Conservation (phyloP, 2,113 vertebrate genomes). For the Coracopsis vasa region DNA sequence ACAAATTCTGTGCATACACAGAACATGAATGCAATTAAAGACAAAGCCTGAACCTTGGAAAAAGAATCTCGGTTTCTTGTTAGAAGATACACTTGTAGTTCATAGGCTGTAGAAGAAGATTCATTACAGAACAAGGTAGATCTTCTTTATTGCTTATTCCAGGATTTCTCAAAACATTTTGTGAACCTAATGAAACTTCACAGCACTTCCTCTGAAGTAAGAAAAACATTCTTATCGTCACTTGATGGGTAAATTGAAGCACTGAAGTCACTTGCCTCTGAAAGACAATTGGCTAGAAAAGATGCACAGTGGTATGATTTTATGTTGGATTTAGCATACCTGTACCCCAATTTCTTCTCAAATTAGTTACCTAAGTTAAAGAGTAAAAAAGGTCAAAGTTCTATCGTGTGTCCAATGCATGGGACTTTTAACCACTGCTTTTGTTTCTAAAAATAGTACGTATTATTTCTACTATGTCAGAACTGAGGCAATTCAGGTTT, state of each 20-base stretch:
- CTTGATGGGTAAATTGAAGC: not conserved
- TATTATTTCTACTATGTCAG: not conserved
- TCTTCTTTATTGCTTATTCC: not conserved
- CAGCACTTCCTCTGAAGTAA: not conserved
- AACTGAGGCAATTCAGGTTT: not conserved
- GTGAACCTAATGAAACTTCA: not conserved
- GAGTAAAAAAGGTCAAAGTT: not conserved
- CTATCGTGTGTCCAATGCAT: not conserved
- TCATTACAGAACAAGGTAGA: not conserved
- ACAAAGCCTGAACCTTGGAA: not conserved
- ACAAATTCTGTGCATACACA: not conserved
- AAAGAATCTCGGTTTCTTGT: not conserved
- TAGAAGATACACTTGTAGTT: not conserved
- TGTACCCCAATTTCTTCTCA: not conserved
- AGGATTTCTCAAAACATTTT: not conserved
- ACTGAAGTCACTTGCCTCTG: not conserved
- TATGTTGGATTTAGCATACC: not conserved
- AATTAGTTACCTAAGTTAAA: not conserved
- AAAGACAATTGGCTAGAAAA: not conserved
- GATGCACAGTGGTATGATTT: not conserved
- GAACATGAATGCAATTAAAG: not conserved
- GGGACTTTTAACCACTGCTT: not conserved
- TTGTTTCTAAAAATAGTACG: not conserved
- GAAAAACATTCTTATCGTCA: not conserved
- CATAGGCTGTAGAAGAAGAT: not conserved